These are phyloP conservation scores for Tychaedon coryphoeus DNA, from an alignment of 2,113 vertebrate genomes.

Conservation along the genomic window DNA sequence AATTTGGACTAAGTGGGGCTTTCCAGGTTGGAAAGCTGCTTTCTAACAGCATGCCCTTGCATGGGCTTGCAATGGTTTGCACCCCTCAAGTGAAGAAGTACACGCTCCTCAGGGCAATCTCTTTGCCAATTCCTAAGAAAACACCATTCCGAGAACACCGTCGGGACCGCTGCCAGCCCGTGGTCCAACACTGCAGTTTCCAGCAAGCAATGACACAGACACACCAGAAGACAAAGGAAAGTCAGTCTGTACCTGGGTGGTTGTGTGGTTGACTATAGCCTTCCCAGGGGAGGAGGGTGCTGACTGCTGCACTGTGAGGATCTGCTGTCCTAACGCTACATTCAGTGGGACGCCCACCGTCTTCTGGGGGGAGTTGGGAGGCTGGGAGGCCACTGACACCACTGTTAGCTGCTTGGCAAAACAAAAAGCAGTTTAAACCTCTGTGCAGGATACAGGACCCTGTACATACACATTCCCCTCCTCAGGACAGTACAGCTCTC, in stretches of 20 bases:
- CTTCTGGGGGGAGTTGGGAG: constrained; percentile 84
- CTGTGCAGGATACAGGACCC: not conserved
- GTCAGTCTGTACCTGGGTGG: constrained; percentile 74
- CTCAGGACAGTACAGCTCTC: not conserved
- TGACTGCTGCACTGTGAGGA: constrained; percentile 85
- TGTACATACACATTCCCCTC: not conserved
- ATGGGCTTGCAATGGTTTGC: not conserved
- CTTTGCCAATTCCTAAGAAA: not conserved
- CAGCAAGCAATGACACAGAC: not conserved
- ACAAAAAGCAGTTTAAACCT: constrained; percentile 39
- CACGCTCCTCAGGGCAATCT: rapidly evolving
- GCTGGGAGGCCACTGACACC: constrained; percentile 85
- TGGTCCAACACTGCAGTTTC: not conserved
- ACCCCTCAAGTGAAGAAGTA: rapidly evolving
- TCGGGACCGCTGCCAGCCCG: not conserved
- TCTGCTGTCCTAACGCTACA: constrained; percentile 87
- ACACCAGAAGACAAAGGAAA: not conserved
- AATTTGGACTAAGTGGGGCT: not conserved
- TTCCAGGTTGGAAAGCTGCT: not conserved
- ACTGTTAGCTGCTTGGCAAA: constrained; percentile 81
- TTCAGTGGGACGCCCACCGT: constrained; percentile 83
- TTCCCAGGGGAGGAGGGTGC: constrained; percentile 84
- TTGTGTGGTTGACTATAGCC: constrained; percentile 75
- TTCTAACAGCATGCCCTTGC: not conserved
- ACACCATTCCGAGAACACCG: not conserved